These are phyloP conservation scores for Synergus itoensis DNA, from an alignment of 2,888 invertebrate genomes.

Conservation along the genomic window DNA sequence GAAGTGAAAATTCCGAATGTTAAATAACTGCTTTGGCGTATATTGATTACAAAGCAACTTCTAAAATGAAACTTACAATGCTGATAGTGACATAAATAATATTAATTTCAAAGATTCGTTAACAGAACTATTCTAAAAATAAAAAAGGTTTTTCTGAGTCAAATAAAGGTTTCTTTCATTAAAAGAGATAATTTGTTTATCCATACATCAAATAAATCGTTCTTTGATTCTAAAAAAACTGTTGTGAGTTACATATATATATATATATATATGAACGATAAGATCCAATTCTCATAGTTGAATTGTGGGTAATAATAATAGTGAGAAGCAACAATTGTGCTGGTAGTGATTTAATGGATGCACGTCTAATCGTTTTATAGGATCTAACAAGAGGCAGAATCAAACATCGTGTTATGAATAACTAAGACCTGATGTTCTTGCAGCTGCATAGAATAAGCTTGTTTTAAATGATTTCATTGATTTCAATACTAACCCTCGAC, in stretches of 20 bases:
- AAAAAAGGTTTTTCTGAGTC: too few species aligned
- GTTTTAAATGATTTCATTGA: background rate
- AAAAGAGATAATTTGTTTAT: background rate
- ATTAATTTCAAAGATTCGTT: too few species aligned
- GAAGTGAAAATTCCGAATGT: background rate
- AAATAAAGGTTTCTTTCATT: background rate
- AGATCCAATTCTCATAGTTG: background rate
- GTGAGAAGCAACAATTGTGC: constrained; percentile 7
- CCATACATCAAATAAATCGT: background rate
- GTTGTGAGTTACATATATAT: background rate
- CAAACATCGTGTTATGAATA: constrained; percentile 1
- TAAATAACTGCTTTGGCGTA: background rate
- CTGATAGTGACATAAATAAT: background rate
- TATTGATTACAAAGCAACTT: background rate
- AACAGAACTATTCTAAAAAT: too few species aligned
- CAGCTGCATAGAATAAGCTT: constrained; percentile 20
- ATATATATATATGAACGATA: background rate
- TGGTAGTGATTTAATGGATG: constrained; percentile 25
- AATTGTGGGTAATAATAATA: background rate
- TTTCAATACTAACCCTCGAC: constrained; percentile 48
- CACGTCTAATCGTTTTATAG: constrained; percentile 23
- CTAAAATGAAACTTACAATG: background rate
- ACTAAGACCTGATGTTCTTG: background rate
- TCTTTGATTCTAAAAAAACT: background rate
- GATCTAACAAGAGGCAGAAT: constrained; percentile 31